Evolutionary conservation across 1,140 invertebrate species (phyloP).

Genomic region (Heterodera carotae): DNA sequence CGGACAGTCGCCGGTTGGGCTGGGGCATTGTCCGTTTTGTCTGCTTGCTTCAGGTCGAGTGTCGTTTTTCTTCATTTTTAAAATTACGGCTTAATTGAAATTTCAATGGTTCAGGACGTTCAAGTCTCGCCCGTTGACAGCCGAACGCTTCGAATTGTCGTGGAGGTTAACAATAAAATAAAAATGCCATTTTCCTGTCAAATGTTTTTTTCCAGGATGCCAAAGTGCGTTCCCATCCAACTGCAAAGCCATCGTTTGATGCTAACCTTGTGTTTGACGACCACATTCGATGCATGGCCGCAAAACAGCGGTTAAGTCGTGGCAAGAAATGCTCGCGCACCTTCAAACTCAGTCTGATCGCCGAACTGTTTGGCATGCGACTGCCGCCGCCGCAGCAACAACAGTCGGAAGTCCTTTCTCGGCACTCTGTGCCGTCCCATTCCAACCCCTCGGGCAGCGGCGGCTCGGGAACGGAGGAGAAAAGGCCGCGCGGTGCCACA

Average conservation of each 20-base stretch:
- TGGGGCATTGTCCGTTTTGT: slow-evolving; percentile 96
- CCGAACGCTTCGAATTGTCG: slow-evolving; percentile 87
- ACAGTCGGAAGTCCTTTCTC: slow-evolving; percentile 1
- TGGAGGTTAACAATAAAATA: slow-evolving; percentile 70
- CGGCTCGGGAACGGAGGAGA: background rate
- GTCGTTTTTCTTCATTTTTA: background rate
- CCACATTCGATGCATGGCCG: slow-evolving; percentile 85
- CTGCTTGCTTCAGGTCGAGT: slow-evolving; percentile 70
- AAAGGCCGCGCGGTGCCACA: background rate
- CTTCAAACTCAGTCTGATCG: slow-evolving; percentile 92
- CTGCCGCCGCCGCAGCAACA: background rate
- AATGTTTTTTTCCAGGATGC: slow-evolving; percentile 66
- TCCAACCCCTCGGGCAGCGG: background rate
- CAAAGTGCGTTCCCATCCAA: slow-evolving; percentile 71
- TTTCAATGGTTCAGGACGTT: slow-evolving; percentile 69
- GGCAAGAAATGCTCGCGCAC: slow-evolving; percentile 90
- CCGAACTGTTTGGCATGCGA: slow-evolving; percentile 76
- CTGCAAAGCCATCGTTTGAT: slow-evolving; percentile 75
- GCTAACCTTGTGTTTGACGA: slow-evolving; percentile 97
- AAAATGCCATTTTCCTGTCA: background rate
- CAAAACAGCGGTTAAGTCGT: slow-evolving; percentile 75
- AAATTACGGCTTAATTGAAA: background rate
- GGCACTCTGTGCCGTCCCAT: slow-evolving; percentile 7
- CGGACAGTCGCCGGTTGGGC: slow-evolving; percentile 84
- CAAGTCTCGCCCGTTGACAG: slow-evolving; percentile 86